These are phyloP conservation scores for Caprella mutica DNA, from an alignment of 2,888 invertebrate genomes.

Conservation along the genomic window DNA sequence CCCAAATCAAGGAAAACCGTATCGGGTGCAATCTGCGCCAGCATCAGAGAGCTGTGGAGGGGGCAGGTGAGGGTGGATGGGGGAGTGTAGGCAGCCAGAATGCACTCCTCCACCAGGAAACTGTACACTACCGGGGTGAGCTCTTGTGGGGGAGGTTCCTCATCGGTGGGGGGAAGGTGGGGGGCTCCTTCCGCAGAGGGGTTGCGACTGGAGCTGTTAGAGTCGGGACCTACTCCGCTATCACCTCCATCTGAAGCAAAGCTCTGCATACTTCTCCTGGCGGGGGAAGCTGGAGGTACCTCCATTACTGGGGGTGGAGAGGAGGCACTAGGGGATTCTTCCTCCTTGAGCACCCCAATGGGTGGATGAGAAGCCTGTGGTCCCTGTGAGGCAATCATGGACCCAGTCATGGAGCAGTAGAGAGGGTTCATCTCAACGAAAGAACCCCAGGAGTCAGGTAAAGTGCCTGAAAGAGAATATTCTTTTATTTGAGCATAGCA, in stretches of 20 bases:
- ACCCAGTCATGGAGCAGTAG: conserved; percentile 34
- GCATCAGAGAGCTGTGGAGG: conserved; percentile 59
- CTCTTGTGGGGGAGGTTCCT: conserved; percentile 31
- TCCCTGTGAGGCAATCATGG: conserved; percentile 22
- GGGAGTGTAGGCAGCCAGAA: conserved; percentile 68
- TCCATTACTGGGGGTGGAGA: conserved; percentile 17
- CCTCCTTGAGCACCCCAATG: conserved; percentile 1
- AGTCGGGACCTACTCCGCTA: conserved; percentile 75
- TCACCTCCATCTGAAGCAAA: conserved; percentile 59
- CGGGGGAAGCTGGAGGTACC: conserved; percentile 18
- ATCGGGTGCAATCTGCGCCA: conserved; percentile 81
- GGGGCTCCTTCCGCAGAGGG: conserved; percentile 71
- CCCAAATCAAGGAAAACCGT: conserved; percentile 83
- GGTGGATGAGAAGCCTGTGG: not conserved
- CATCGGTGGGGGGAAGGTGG: conserved; percentile 38
- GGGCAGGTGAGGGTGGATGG: conserved; percentile 60
- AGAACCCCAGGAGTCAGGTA: conserved; percentile 34
- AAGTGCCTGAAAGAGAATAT: not conserved
- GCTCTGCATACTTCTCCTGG: conserved; percentile 36
- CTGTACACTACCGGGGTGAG: conserved; percentile 48
- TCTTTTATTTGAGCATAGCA: no score
- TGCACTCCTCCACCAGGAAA: conserved; percentile 94
- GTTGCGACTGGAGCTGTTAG: conserved; percentile 61
- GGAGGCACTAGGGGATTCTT: conserved; percentile 12
- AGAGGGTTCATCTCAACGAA: conserved; percentile 33